Conservation (phyloP, 2,797 vertebrate species). For the Lithobates sylvaticus region DNA sequence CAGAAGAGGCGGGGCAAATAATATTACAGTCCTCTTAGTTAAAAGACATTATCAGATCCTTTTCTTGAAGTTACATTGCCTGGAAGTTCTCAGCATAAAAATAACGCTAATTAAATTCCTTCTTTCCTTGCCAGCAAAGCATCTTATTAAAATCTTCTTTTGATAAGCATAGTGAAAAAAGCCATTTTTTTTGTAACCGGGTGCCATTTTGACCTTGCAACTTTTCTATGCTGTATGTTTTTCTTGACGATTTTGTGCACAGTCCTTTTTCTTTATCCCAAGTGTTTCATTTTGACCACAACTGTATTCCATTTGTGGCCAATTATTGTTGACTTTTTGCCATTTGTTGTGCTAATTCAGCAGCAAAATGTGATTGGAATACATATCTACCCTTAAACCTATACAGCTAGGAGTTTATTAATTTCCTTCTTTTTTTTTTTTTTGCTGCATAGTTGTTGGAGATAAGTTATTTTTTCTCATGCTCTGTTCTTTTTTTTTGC, state of each 20-base stretch:
- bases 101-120: constrained; percentile 6
- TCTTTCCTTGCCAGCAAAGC: neutral
- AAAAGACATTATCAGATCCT: too few species aligned
- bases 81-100: constrained; percentile 11
- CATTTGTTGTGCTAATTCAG: constrained; percentile 20
- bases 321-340: constrained; percentile 3
- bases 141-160: constrained; percentile 2
- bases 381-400: neutral
- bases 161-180: neutral
- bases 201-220: constrained; percentile 24
- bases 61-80: neutral
- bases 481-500: neutral
- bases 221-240: neutral
- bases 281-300: neutral
- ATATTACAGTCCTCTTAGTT: too few species aligned
- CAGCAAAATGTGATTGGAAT: neutral
- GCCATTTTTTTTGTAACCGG: constrained; percentile 11
- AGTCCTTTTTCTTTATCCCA: neutral
- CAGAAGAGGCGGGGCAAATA: too few species aligned
- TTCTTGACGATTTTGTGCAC: neutral
- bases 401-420: neutral
- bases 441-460: neutral
- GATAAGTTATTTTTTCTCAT: neutral
- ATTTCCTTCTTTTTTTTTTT: neutral
- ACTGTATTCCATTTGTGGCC: constrained; percentile 11